These are phyloP conservation scores for Halcyon senegalensis DNA, from an alignment of 2,113 vertebrate genomes.

Conservation along the genomic window DNA sequence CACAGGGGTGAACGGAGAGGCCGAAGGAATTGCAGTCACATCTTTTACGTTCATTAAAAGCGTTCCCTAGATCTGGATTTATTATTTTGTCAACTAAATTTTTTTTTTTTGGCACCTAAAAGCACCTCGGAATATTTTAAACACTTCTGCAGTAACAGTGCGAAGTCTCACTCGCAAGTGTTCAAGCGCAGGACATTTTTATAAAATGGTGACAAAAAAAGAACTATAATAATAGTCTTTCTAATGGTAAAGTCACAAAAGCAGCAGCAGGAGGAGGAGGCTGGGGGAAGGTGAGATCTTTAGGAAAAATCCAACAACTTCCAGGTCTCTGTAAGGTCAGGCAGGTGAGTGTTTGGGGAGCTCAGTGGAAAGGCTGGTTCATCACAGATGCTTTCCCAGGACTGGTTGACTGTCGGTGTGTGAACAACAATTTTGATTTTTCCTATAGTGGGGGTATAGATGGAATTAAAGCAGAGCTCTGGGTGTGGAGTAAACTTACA, in stretches of 20 bases:
- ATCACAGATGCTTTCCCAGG: background rate
- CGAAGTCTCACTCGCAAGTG: background rate
- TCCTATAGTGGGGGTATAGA: fast-evolving
- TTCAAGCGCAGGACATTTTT: background rate
- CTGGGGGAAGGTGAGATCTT: background rate
- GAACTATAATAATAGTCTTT: background rate
- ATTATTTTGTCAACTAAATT: background rate
- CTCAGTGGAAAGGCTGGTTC: no score
- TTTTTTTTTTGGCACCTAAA: background rate
- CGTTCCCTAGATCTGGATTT: background rate
- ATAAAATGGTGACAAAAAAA: background rate
- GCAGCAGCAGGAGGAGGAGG: background rate
- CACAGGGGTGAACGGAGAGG: background rate
- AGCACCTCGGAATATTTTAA: background rate
- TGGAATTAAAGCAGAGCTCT: background rate
- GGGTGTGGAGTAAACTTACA: background rate
- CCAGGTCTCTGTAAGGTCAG: background rate
- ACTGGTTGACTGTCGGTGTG: background rate
- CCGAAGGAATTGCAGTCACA: background rate
- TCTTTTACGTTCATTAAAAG: background rate
- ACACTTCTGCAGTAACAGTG: background rate
- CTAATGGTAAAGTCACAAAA: background rate
- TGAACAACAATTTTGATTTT: background rate
- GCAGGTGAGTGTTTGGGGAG: fast-evolving
- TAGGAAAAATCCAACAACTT: background rate